Evolutionary conservation across 2,113 vertebrate genomes (phyloP), one percentile per base, ranked within the genome.

Genomic region (Heterotilapia buettikoferi): DNA sequence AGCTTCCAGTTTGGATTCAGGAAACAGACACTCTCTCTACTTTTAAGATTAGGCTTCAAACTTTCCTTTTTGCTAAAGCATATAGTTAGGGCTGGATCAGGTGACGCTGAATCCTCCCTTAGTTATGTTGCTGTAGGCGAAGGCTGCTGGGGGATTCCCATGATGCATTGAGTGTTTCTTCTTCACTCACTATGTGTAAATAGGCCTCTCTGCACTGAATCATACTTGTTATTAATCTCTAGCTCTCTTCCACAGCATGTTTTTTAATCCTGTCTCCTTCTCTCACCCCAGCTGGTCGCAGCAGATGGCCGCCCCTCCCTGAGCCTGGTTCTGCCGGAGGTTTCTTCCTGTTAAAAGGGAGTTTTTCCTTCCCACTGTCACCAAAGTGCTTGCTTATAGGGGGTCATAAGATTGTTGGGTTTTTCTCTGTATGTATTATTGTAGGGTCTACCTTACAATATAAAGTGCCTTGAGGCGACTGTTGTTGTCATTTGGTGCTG

Each of bases 381-480:
- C 18, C 31, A 63, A 63, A 63, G 59, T 36, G 6, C 59, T n/a
- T 63, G 31, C 59, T 61, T 8, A 33, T 33, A 10, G 57, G 57
- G 57, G 59, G 16, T 36, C 59, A 63, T 36, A 63, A 36, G 9
- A 36, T 36, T 66, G 1, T n/a, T 12, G 31, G 4, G 31, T 36
- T 12, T 12, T 66, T 66, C 61, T 66, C 31, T 66, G 31, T 36
- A 63, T 7, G 3, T n/a, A 36, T 36, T 12, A 63, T 63, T n/a
- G 9, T 36, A 36, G 4, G 18, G 18, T 33, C 18, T 63, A 36
- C 31, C 9, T 36, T 12, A 63, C 31, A 63, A 63, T 63, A 36
- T 1, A 63, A 63, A 63, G 31, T 5, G 0, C 59, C 0, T 63
- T 63, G 18, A 36, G 59, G 2, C 0, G 2, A 63, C 31, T 5